Evolutionary conservation across 2,113 vertebrate genomes (phyloP), one percentile per base, ranked within the genome.

Genomic region (Amphiprion percula): DNA sequence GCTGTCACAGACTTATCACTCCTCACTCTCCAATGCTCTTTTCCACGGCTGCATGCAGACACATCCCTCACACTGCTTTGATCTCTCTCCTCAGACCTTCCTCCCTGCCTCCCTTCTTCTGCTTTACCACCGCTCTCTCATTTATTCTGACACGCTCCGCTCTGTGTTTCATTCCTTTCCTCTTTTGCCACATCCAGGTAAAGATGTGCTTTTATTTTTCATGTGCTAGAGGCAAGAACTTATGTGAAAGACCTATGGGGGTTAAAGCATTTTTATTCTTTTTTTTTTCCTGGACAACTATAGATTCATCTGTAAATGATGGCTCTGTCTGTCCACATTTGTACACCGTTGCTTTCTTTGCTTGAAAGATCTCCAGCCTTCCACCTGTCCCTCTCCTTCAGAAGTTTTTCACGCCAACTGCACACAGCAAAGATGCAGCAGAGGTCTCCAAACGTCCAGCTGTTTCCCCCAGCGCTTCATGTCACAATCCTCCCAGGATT

Each of bases 1-100:
- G 92, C 90, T 92, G 92, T 91, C 90, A 82, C 62, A 21, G 74
- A 87, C 86, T 79, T 67, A 83, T 92, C 87, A 87, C 84, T 92
- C 85, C 80, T 77, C 77, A 23, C 76, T 83, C 81, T 68, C 71
- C 67, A 5, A 15, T 54, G 72, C 73, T 80, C 69, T 79, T 80
- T 80, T 69, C 74, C 82, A 53, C 71, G 49, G 62, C 71, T 68
- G 68, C 85, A 76, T 62, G 62, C 73, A 64, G 70, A 88, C 83
- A 61, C 80, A 65, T 79, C 80, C 65, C 83, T 83, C 76, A 71
- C 46, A 6, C 64, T 65, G 67, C 91, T 88, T 85, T 89, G 82
- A 91, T 85, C 88, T 68, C 76, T 68, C 78, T 75, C 66, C 73
- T 72, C 66, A 81, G 84, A 79, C 83, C 75, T 73, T 41, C 69